Evolutionary conservation across 2,113 vertebrate species (phyloP).

Genomic region (Eulemur rufifrons): DNA sequence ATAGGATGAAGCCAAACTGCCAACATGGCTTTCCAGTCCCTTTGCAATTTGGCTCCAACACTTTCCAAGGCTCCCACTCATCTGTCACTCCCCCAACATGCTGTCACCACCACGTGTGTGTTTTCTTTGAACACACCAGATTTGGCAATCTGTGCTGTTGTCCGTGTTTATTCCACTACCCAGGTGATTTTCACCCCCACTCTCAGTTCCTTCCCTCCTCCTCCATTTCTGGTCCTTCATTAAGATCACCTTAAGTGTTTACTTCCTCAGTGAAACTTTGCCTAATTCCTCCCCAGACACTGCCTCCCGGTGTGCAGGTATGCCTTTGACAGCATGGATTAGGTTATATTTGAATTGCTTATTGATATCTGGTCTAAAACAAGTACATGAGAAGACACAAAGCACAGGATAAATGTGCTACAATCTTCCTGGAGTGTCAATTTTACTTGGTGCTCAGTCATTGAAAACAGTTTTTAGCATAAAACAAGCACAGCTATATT

Average conservation of each 20-base stretch:
- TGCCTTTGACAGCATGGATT: not conserved
- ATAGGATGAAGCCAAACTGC: not conserved
- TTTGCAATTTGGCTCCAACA: not conserved
- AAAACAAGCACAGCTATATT: conserved; percentile 6
- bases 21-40: not conserved
- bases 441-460: not conserved
- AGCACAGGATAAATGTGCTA: not conserved
- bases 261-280: not conserved
- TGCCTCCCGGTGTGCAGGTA: not conserved
- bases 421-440: not conserved
- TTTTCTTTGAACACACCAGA: not conserved
- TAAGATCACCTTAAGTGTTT: not conserved
- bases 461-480: conserved; percentile 22
- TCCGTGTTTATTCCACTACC: not conserved
- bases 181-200: not conserved
- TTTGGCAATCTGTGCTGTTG: not conserved
- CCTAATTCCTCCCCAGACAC: not conserved
- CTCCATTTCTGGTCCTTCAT: not conserved
- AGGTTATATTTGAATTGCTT: not conserved
- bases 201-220: not conserved
- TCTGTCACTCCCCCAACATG: not conserved
- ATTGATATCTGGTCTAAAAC: not conserved
- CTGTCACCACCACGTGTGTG: not conserved
- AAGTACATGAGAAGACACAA: not conserved
- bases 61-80: not conserved